A percentile compares a stretch with the other conserved stretches of the same genome.
These are phyloP conservation scores for Poecilia gillii DNA, from an alignment of 2,797 vertebrate genomes.

Conservation along the genomic window DNA sequence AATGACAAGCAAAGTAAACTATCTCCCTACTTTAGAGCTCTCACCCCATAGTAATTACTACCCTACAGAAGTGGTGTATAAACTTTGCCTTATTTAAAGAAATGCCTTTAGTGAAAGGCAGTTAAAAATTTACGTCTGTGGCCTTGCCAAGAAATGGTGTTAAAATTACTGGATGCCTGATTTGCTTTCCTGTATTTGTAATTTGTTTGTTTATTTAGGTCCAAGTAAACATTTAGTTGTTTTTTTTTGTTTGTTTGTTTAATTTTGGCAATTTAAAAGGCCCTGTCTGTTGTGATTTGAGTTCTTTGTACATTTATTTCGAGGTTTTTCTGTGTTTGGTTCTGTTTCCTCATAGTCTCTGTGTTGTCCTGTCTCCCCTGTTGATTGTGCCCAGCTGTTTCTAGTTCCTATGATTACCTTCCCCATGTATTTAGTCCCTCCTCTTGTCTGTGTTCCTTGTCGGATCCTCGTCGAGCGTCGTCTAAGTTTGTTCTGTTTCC, in stretches of 20 bases:
- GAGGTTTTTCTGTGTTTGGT: too few species aligned
- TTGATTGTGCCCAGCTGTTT: too few species aligned
- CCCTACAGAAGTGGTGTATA: conserved; percentile 27
- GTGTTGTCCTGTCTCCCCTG: too few species aligned
- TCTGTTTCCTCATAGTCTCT: too few species aligned
- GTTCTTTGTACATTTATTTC: too few species aligned
- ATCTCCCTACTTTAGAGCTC: background rate
- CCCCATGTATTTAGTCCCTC: too few species aligned
- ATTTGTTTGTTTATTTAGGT: conserved; percentile 6
- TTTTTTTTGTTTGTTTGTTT: conserved; percentile 30
- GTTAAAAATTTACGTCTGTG: conserved; percentile 26
- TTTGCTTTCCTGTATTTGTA: background rate
- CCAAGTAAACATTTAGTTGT: background rate
- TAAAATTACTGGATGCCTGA: background rate
- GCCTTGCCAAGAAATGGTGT: conserved; percentile 53
- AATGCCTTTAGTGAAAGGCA: conserved; percentile 53
- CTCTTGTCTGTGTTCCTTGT: too few species aligned
- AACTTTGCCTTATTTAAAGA: conserved; percentile 38
- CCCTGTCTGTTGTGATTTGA: background rate
- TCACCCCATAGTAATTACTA: conserved; percentile 15
- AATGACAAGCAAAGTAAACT: background rate
- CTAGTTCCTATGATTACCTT: too few species aligned
- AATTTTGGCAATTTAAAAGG: conserved; percentile 14
- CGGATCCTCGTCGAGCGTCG: too few species aligned
- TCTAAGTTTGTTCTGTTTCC: too few species aligned